Conservation (phyloP, 2,113 vertebrate genomes). For the Passer montanus region DNA sequence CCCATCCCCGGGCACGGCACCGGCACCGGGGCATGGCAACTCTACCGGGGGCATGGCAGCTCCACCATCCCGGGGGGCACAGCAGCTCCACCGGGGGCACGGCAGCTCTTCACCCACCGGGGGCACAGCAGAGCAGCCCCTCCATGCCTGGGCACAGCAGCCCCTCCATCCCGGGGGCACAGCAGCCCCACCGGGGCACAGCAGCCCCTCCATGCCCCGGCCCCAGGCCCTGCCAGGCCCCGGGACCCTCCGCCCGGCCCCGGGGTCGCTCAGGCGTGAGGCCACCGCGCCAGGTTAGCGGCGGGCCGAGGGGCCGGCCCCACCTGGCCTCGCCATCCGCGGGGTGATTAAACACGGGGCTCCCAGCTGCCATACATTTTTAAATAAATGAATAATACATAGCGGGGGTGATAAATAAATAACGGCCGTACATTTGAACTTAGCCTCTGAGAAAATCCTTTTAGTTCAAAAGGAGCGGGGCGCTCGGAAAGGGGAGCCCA, state of each 20-base stretch:
- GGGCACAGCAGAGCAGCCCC: too few relatives aligned
- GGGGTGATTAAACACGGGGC: constrained; percentile 43
- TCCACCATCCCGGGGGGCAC: not conserved
- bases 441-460: constrained; percentile 67
- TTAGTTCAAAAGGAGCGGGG: constrained; percentile 56
- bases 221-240: not conserved
- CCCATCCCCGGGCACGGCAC: too few relatives aligned
- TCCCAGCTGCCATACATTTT: constrained; percentile 66
- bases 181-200: too few relatives aligned
- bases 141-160: too few relatives aligned
- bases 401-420: constrained; percentile 57
- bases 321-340: constrained; percentile 14
- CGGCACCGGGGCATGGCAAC: too few relatives aligned
- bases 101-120: too few relatives aligned
- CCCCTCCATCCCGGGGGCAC: too few relatives aligned
- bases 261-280: not conserved
- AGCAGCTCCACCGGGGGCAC: too few relatives aligned
- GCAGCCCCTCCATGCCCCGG: not conserved
- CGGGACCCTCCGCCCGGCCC: too few relatives aligned
- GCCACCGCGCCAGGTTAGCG: not conserved
- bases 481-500: constrained; percentile 10
- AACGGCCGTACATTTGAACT: constrained; percentile 62
- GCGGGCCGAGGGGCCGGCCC: not conserved
- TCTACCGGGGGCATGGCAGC: too few relatives aligned
- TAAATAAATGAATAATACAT: constrained; percentile 72